These are phyloP conservation scores for Antheraea pernyi DNA, from an alignment of 1,140 invertebrate species.

Conservation along the genomic window DNA sequence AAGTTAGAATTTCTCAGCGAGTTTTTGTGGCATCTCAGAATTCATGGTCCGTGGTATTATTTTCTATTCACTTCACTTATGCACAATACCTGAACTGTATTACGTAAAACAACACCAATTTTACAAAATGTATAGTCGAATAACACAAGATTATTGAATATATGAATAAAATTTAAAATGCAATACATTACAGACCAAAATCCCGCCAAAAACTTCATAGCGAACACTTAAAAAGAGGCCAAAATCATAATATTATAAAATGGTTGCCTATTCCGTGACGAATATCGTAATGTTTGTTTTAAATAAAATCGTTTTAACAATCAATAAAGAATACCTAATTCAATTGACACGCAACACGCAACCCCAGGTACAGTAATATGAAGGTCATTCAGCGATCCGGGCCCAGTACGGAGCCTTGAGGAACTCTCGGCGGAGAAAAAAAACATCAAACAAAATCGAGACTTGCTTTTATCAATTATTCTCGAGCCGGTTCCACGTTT, in stretches of 20 bases:
- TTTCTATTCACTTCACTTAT: no score
- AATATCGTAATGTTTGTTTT: slow-evolving; percentile 1
- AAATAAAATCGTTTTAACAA: slow-evolving; percentile 2
- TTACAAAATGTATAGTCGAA: no score
- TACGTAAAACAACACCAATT: no score
- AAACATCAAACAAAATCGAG: neutral
- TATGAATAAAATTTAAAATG: no score
- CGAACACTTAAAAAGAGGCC: neutral
- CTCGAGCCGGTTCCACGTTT: neutral
- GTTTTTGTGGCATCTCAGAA: no score
- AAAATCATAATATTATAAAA: neutral
- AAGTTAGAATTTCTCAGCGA: no score
- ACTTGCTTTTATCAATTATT: slow-evolving; percentile 5
- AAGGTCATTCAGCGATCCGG: slow-evolving; percentile 1
- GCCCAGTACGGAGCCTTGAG: neutral
- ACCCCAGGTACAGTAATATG: slow-evolving; percentile 1
- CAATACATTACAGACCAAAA: no score
- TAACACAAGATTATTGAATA: no score
- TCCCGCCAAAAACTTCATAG: no score
- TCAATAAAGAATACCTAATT: slow-evolving; percentile 1
- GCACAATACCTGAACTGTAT: no score
- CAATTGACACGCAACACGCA: slow-evolving; percentile 3
- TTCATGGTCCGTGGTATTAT: no score
- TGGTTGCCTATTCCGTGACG: neutral
- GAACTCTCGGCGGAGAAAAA: neutral